Conservation (phyloP, 35 echinoderm and acorn worm species). For the Chiridota heheva region DNA sequence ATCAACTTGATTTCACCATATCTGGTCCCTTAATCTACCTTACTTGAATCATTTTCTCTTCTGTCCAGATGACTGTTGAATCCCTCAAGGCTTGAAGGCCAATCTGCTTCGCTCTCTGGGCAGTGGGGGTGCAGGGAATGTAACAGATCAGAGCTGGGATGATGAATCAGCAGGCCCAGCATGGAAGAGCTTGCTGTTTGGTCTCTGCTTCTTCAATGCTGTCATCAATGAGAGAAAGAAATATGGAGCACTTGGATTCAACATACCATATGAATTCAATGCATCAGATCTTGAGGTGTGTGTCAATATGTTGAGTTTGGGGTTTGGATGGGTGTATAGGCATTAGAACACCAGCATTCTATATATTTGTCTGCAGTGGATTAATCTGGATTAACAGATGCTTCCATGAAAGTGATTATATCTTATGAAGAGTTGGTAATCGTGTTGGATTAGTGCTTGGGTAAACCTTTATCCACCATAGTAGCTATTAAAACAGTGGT, state of each 20-base stretch:
- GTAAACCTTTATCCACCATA: too few species aligned
- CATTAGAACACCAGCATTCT: too few species aligned
- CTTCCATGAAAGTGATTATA: too few species aligned
- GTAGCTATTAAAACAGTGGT: too few species aligned
- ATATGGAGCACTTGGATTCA: conserved; percentile 92
- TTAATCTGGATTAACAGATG: too few species aligned
- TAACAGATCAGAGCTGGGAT: conserved; percentile 90
- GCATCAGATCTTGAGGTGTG: conserved; percentile 91
- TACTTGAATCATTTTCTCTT: conserved; percentile 27
- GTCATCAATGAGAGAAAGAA: conserved; percentile 97
- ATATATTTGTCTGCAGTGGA: too few species aligned
- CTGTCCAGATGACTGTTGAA: conserved; percentile 85
- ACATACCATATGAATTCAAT: conserved; percentile 94
- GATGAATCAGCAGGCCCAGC: conserved; percentile 55
- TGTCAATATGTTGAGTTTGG: background rate
- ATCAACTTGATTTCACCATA: too few species aligned
- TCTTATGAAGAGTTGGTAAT: too few species aligned
- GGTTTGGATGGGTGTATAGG: too few species aligned
- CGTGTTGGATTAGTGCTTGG: too few species aligned
- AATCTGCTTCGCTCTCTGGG: conserved; percentile 80
- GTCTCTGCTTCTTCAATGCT: conserved; percentile 96
- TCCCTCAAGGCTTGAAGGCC: conserved; percentile 95
- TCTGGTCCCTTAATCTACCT: too few species aligned
- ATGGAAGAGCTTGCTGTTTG: conserved; percentile 94
- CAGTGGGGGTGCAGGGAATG: conserved; percentile 54